phyloP scores from a whole-genome alignment of 2,888 invertebrate genomes.

The Hemaris fuciformis region DNA sequence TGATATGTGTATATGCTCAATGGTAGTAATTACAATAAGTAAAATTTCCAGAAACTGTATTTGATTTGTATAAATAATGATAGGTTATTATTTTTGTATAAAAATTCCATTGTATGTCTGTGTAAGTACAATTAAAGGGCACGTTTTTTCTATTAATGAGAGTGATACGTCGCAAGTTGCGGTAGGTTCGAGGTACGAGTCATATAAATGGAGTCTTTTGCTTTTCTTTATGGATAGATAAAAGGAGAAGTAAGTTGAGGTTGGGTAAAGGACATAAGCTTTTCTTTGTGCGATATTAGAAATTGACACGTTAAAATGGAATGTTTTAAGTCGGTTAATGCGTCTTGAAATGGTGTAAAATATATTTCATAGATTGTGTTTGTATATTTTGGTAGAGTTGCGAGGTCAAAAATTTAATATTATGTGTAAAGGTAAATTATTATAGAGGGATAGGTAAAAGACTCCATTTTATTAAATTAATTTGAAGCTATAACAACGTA shows the following conservation, averaged over 20 bases:
- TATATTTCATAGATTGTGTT: not conserved
- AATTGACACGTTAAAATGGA: too few relatives aligned
- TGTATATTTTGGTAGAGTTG: not conserved
- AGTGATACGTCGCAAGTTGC: not conserved
- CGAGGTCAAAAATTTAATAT: not conserved
- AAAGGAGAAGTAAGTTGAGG: not conserved
- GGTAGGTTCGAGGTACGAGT: not conserved
- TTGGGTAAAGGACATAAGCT: not conserved
- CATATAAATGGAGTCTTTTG: not conserved
- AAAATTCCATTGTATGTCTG: slow-evolving; percentile 36
- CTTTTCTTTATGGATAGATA: not conserved
- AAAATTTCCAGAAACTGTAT: slow-evolving; percentile 21
- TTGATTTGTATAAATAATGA: slow-evolving; percentile 30
- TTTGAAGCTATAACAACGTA: not conserved
- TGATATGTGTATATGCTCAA: not conserved
- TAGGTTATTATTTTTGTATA: slow-evolving; percentile 30
- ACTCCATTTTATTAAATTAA: not conserved
- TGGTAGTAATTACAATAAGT: not conserved
- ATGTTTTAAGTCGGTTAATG: too few relatives aligned
- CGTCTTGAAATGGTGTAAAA: not conserved
- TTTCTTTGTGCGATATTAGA: not conserved
- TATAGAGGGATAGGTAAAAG: not conserved
- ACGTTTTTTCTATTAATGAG: slow-evolving; percentile 19
- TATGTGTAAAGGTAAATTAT: not conserved
- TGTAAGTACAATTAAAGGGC: slow-evolving; percentile 38